Evolutionary conservation across 2,797 vertebrate species (phyloP).

Genomic region (Coendou prehensilis): DNA sequence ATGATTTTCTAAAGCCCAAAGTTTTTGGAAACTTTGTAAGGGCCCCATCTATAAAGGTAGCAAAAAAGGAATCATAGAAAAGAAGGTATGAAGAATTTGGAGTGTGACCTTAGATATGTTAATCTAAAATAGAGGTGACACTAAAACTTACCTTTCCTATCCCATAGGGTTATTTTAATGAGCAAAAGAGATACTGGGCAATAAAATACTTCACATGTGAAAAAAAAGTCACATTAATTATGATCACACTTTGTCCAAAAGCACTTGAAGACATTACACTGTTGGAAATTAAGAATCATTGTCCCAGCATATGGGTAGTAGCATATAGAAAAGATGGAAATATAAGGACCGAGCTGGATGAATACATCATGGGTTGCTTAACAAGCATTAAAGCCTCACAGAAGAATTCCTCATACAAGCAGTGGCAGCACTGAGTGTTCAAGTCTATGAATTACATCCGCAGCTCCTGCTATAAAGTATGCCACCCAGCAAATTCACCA

Average conservation of each 20-base stretch:
- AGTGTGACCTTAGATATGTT: background rate
- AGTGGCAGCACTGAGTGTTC: background rate
- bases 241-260: background rate
- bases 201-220: background rate
- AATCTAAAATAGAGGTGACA: background rate
- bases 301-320: background rate
- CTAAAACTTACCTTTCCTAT: background rate
- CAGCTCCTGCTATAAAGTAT: background rate
- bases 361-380: background rate
- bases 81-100: background rate
- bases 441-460: background rate
- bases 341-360: background rate
- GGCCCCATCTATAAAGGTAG: background rate
- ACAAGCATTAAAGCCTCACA: background rate
- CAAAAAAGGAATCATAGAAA: background rate
- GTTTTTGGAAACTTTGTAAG: background rate
- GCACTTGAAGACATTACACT: background rate
- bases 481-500: background rate
- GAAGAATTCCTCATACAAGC: background rate
- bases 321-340: background rate
- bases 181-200: background rate
- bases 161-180: background rate
- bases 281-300: background rate
- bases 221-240: background rate
- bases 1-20: background rate